phyloP scores from a whole-genome alignment of 2,888 invertebrate species.

The Eupithecia exiguata region DNA sequence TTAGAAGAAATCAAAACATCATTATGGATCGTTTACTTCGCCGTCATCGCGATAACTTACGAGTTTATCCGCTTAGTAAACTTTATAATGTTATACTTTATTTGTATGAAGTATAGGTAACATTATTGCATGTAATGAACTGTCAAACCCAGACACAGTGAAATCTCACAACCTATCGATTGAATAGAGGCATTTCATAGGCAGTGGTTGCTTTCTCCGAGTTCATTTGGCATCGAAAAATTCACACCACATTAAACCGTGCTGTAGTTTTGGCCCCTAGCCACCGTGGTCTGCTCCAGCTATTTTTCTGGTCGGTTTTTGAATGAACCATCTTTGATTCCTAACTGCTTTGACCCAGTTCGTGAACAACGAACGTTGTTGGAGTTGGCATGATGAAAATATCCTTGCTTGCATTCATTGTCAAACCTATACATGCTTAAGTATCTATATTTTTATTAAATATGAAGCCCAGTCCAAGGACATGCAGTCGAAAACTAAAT shows the following conservation, averaged over 20 bases:
- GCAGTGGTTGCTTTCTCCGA: constrained; percentile 57
- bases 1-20: not conserved
- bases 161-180: constrained; percentile 35
- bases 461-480: not conserved
- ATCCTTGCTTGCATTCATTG: constrained; percentile 9
- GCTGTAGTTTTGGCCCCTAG: constrained; percentile 65
- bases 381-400: constrained; percentile 20
- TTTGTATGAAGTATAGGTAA: no score
- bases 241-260: constrained; percentile 74
- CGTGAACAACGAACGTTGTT: constrained; percentile 21
- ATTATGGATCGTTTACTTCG: not conserved
- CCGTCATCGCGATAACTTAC: not conserved
- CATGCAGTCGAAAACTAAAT: not conserved
- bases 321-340: constrained; percentile 46
- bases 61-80: not conserved
- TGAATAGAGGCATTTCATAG: constrained; percentile 45
- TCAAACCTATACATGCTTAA: not conserved
- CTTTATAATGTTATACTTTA: not conserved
- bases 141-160: constrained; percentile 9
- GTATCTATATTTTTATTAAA: not conserved
- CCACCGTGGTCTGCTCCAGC: constrained; percentile 58
- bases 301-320: constrained; percentile 55
- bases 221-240: constrained; percentile 73
- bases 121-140: not conserved
- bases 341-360: constrained; percentile 33